Conservation (phyloP, 2,888 invertebrate genomes). For the Diplazon laetatorius region DNA sequence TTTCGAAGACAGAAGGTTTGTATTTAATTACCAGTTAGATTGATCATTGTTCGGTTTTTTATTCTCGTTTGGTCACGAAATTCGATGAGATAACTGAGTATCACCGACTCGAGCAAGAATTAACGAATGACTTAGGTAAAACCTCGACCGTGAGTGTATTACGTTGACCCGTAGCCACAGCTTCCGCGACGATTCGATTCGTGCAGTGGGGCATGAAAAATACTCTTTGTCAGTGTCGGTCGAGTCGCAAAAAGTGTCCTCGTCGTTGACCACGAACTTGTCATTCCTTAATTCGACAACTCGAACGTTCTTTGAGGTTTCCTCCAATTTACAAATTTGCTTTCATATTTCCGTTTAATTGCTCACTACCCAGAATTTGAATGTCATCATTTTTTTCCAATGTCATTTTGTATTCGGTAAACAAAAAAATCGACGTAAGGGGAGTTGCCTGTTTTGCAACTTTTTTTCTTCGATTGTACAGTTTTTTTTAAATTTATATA, state of each 20-base stretch:
- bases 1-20: not conserved
- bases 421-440: too few relatives aligned
- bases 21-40: not conserved
- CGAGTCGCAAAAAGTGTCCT: constrained; percentile 53
- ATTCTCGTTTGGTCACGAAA: not conserved
- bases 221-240: not conserved
- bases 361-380: not conserved
- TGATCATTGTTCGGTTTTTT: constrained; percentile 26
- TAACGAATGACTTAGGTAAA: constrained; percentile 22
- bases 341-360: not conserved
- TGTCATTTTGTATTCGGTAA: too few relatives aligned
- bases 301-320: not conserved
- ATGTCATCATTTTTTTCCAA: too few relatives aligned
- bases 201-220: constrained; percentile 19
- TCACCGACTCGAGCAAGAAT: not conserved
- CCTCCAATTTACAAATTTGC: not conserved
- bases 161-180: constrained; percentile 40
- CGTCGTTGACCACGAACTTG: constrained; percentile 20
- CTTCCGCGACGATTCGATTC: constrained; percentile 36
- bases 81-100: not conserved
- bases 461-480: too few relatives aligned
- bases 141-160: constrained; percentile 63
- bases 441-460: too few relatives aligned
- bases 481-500: too few relatives aligned
- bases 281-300: not conserved